Conservation (phyloP, 2,888 invertebrate species). For the Dicranocentrus wangi region DNA sequence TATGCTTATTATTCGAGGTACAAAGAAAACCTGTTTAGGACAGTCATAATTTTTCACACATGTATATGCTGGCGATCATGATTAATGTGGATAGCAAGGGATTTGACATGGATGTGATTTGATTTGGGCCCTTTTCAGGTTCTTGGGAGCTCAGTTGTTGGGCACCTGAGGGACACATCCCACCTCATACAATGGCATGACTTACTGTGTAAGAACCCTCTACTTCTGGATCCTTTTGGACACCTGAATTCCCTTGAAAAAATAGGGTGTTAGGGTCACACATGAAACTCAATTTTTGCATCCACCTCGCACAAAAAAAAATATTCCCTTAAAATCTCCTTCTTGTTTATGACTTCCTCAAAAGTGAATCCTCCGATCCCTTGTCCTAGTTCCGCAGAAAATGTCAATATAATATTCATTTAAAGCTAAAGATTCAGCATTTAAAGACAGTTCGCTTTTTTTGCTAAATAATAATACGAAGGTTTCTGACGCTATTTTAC, state of each 20-base stretch:
- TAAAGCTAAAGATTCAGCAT: background rate
- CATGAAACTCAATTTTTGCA: constrained; percentile 21
- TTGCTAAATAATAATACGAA: constrained; percentile 7
- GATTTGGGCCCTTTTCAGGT: constrained; percentile 72
- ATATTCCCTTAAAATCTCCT: background rate
- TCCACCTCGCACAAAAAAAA: constrained; percentile 15
- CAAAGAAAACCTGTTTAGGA: background rate
- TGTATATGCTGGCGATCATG: constrained; percentile 55
- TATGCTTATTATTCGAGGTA: constrained; percentile 19
- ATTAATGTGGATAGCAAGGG: constrained; percentile 59
- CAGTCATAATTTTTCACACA: constrained; percentile 30
- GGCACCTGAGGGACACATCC: constrained; percentile 71
- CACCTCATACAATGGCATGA: constrained; percentile 66
- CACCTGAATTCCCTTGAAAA: constrained; percentile 56
- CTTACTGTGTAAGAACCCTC: constrained; percentile 65
- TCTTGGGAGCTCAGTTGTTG: constrained; percentile 73
- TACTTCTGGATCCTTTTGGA: constrained; percentile 64
- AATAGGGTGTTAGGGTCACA: constrained; percentile 53
- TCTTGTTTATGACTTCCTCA: background rate
- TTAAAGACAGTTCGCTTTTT: constrained; percentile 9
- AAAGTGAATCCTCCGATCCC: constrained; percentile 16
- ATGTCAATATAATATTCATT: too few species aligned
- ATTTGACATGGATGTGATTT: constrained; percentile 71
- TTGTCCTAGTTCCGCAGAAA: background rate
- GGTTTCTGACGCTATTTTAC: constrained; percentile 39